Evolutionary conservation across 2,888 invertebrate species (phyloP), one percentile per base, ranked within the genome.

Genomic region (Sericinus montela): DNA sequence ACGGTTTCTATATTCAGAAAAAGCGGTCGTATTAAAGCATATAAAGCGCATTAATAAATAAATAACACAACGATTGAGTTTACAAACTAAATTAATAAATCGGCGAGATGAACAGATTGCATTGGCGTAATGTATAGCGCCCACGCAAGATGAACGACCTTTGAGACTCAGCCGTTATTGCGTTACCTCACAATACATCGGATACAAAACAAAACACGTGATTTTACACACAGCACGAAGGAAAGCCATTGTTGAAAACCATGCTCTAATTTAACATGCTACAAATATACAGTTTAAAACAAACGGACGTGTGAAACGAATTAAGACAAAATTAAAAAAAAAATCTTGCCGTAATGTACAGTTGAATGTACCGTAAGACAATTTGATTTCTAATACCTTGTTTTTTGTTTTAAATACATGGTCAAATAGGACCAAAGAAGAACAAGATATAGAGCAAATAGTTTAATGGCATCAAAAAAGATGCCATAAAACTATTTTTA

Each of bases 71-170:
- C 6, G 40, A 0, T n/a, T 14, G 30, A 4, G 30, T n/a, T 6
- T 16, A 29, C 16, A 14, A 36, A 14, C 10, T 41, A 45, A 41
- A 50, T 50, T 41, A 45, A 30, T 30, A 14, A 50, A 45, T 40
- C 32, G 9, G 45, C 36, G 38, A 44, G 38, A 39, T 38, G 38
- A 48, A 48, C 34, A 43, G 38, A 44, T 48, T 8, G 7, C 25
- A 4, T 25, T 25, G 16, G 23, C 11, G 29, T 36, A 30, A 32
- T 39, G 32, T 19, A 14, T 30, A 38, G 32, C 15, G 40, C 48
- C 48, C 49, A 50, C 49, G 40, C 23, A 6, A 35, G 29, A 34
- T 49, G 35, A 45, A 45, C 32, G 49, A 40, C 44, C 49, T 49
- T 37, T 48, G 38, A 42, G 29, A 40, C 23, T 44, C 10, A 10